Evolutionary conservation across 2,113 vertebrate genomes (phyloP), one percentile per base, ranked within the genome.

Genomic region (Dermatemys mawii): DNA sequence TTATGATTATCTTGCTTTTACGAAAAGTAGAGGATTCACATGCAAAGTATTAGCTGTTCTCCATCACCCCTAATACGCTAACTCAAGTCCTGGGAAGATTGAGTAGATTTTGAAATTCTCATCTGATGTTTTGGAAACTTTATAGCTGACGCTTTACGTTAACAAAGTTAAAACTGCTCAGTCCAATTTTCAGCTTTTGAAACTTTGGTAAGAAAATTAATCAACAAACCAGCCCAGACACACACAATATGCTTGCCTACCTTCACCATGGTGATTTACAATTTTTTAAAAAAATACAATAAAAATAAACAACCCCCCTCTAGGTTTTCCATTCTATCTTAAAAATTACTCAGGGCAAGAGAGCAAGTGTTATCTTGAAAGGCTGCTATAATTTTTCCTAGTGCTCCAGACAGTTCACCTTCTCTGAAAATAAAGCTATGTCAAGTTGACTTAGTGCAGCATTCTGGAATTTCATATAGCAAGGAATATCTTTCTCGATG

Each of bases 11-110:
- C 86, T 54, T 3, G 2, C 21, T n/a, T 41, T 90, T 87, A 83
- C 29, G 27, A 24, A 67, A 92, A 2, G 76, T 24, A 26, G 10
- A 78, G 24, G 41, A 38, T 54, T 53, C 27, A 13, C 13, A 32
- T 76, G 29, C 38, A 55, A 27, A 57, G 8, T 54, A 24, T 3
- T 27, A 48, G 53, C 11, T 86, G 21, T 29, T 81, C 44, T 54
- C 78, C 50, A 4, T 21, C 16, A 48, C 46, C 67, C 29, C 0
- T 2, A 60, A 29, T 29, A 2, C 60, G 1, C 0, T 21, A 79
- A 32, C 46, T 27, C 29, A 35, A 54, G 7, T 41, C 48, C 19
- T 6, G 27, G 12, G 24, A 21, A 41, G 76, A 57, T 27, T 73
- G 70, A 4, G 32, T 32, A 75, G 10, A 1, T 2, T 38, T 86